phyloP scores from a whole-genome alignment of 2,888 invertebrate genomes.

The Prosapia bicincta region DNA sequence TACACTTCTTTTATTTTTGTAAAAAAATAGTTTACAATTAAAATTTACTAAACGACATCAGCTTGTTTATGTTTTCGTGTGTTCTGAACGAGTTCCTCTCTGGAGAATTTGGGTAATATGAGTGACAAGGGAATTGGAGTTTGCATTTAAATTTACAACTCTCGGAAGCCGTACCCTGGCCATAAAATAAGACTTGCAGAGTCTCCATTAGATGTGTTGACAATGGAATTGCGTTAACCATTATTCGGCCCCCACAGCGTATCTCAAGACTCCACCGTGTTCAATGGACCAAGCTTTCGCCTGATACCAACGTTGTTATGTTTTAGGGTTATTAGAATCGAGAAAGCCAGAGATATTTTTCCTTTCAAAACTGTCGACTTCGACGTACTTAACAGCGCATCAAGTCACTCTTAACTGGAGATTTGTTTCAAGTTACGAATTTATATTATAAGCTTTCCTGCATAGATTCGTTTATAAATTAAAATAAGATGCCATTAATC shows the following conservation, averaged over 20 bases:
- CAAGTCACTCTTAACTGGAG: too few species aligned
- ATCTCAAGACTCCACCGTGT: neutral
- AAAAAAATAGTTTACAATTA: too few species aligned
- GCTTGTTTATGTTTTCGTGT: too few species aligned
- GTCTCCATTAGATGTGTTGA: slow-evolving; percentile 2
- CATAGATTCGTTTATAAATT: too few species aligned
- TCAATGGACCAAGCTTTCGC: neutral
- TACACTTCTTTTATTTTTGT: too few species aligned
- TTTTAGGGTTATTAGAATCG: neutral
- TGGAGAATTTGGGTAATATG: too few species aligned
- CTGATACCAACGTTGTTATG: neutral
- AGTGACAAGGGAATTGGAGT: neutral
- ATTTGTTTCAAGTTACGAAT: too few species aligned
- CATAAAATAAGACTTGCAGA: neutral
- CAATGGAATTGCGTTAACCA: neutral
- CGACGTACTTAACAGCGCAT: too few species aligned
- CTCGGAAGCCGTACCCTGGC: neutral
- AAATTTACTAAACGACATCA: too few species aligned
- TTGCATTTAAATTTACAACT: neutral
- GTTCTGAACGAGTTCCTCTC: too few species aligned
- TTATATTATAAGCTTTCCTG: too few species aligned
- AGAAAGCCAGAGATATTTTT: neutral
- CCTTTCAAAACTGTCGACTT: neutral
- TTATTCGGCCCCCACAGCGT: neutral
- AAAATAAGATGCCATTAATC: too few species aligned